These are phyloP conservation scores for Melitaea cinxia DNA, from an alignment of 1,140 invertebrate genomes.

Conservation along the genomic window DNA sequence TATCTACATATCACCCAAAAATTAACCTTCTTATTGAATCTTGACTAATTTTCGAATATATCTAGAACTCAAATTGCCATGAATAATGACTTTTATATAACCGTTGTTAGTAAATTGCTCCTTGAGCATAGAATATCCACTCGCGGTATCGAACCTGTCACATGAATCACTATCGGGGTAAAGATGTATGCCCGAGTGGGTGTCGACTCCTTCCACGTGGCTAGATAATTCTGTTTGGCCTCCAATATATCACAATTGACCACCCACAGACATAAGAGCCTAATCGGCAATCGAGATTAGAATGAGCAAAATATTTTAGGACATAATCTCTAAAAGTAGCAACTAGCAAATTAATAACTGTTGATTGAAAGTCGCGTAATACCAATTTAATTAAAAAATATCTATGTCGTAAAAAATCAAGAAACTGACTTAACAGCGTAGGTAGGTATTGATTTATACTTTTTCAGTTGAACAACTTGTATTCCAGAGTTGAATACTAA, in stretches of 20 bases:
- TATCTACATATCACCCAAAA: too few relatives aligned
- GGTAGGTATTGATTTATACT: too few relatives aligned
- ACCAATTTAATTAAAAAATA: too few relatives aligned
- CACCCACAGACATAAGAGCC: slow-evolving; percentile 21
- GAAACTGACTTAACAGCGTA: too few relatives aligned
- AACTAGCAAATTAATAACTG: background rate
- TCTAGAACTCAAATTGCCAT: background rate
- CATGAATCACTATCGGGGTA: slow-evolving; percentile 35
- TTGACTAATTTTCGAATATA: background rate
- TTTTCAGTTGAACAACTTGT: too few relatives aligned
- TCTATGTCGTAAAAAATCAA: too few relatives aligned
- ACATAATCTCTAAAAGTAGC: too few relatives aligned
- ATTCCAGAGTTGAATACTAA: too few relatives aligned
- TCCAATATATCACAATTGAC: slow-evolving; percentile 39
- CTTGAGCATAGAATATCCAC: slow-evolving; percentile 28
- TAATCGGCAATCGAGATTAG: slow-evolving; percentile 25
- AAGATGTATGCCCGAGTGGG: slow-evolving; percentile 38
- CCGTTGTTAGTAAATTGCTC: slow-evolving; percentile 28
- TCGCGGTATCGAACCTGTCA: slow-evolving; percentile 26
- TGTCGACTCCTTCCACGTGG: slow-evolving; percentile 41
- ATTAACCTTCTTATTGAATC: background rate
- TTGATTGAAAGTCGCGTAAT: too few relatives aligned
- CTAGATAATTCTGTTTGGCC: slow-evolving; percentile 34
- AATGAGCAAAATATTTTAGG: background rate
- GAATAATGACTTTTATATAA: slow-evolving; percentile 10